A percentile compares a stretch with the other conserved stretches of the same genome.
These are phyloP conservation scores for Drosophila stalkeri DNA, from an alignment of 2,888 invertebrate genomes.

Conservation along the genomic window DNA sequence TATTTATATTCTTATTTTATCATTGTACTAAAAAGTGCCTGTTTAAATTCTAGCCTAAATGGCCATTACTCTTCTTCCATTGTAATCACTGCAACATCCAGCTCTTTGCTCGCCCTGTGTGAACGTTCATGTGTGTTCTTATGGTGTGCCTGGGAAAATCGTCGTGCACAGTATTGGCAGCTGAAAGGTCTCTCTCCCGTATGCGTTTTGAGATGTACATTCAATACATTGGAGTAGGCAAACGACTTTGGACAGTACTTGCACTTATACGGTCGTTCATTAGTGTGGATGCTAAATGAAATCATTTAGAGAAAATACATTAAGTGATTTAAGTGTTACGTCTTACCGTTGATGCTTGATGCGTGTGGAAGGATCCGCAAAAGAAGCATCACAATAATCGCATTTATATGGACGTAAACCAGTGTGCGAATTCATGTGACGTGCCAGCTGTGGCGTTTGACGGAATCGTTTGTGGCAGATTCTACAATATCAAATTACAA, in stretches of 20 bases:
- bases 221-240: constrained; percentile 82
- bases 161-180: constrained; percentile 74
- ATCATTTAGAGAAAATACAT: not conserved
- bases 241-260: constrained; percentile 78
- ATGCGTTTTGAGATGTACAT: constrained; percentile 81
- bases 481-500: constrained; percentile 42
- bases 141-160: constrained; percentile 81
- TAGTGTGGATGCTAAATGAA: constrained; percentile 78
- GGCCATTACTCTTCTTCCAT: constrained; percentile 40
- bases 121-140: constrained; percentile 79
- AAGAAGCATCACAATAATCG: constrained; percentile 80
- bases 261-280: constrained; percentile 82
- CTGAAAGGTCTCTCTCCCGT: constrained; percentile 83
- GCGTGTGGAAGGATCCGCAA: constrained; percentile 84
- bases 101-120: constrained; percentile 35
- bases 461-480: constrained; percentile 83
- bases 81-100: constrained; percentile 20
- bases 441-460: constrained; percentile 81
- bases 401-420: constrained; percentile 83
- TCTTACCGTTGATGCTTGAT: constrained; percentile 83
- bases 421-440: constrained; percentile 82
- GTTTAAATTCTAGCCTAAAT: not conserved
- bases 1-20: not conserved
- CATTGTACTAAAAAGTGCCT: constrained; percentile 41
- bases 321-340: accelerated